Evolutionary conservation across 2,113 vertebrate species (phyloP), one percentile per base, ranked within the genome.

Genomic region (Hydrolagus affinis): DNA sequence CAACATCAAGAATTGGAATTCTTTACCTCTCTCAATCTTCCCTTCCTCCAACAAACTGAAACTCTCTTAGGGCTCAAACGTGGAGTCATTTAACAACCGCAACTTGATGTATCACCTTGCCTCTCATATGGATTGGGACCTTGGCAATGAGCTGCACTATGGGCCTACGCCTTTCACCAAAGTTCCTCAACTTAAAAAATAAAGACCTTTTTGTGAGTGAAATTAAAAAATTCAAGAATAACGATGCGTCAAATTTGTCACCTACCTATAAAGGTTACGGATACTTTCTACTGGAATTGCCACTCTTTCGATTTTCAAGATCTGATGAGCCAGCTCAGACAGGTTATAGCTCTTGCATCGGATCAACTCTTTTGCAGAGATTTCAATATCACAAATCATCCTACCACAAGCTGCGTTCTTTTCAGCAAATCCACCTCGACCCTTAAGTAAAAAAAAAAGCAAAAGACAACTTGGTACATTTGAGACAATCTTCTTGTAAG

Each of bases 331-430:
- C 88, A 99, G 93, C 87, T 99, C 97, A 70, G 96, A 94, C 88
- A 99, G 91, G 88, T 96, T 94, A 86, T 99, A 99, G 90, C 98
- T 98, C 91, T 97, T 98, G 89, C 96, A 99, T 77, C 96, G 96
- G 87, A 99, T 98, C 86, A 99, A 90, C 88, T 99, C 98, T 88
- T 98, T 99, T 85, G 98, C 97, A 0, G 97, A 97, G 89, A 98
- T 96, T 90, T 99, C 94, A 80, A 97, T 93, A 30, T 99, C 98
- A 85, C 98, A 99, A 88, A 99, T 95, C 90, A 99, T 94, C 2
- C 97, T 95, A 28, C 98, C 98, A 0, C 97, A 98, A 85, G 97
- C 95, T 68, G 97, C 98, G 59, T 89, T 98, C 91, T 95, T 98
- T 90, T 98, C 98, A 66, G 94, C 97, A 93, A 97, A 98, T 62